A percentile compares a stretch with the other conserved stretches of the same genome.
Conservation (phyloP, 2,888 invertebrate genomes). For the Cantharis flavilabris region DNA sequence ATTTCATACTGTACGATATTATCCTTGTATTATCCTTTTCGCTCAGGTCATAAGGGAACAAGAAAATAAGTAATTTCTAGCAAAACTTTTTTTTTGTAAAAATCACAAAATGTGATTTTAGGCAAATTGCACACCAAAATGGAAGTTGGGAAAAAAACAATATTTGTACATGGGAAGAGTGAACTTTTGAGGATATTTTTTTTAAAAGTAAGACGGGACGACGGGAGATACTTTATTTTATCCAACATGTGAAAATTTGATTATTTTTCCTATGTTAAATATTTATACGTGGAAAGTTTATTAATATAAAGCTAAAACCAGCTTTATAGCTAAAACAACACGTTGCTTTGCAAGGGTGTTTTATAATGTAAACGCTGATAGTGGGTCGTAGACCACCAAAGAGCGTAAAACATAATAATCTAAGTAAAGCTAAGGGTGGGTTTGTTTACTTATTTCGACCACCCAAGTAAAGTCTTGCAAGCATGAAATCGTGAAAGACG, state of each 20-base stretch:
- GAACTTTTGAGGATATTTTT: neutral
- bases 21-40: no score
- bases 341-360: slow-evolving; percentile 20
- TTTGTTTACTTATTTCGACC: slow-evolving; percentile 36
- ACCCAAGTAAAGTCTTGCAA: slow-evolving; percentile 13
- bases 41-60: no score
- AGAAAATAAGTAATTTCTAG: no score
- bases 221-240: neutral
- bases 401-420: slow-evolving; percentile 43
- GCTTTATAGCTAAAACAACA: slow-evolving; percentile 21
- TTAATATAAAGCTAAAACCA: slow-evolving; percentile 14
- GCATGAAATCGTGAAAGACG: slow-evolving; percentile 10
- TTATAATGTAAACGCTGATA: slow-evolving; percentile 12
- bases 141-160: neutral
- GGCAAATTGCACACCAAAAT: neutral
- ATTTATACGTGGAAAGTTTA: neutral
- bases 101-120: no score
- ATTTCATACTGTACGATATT: no score
- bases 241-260: neutral
- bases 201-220: neutral
- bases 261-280: neutral
- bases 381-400: slow-evolving; percentile 40
- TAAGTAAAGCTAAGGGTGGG: slow-evolving; percentile 37
- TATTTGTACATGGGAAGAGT: neutral
- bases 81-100: no score